A percentile compares a stretch with the other conserved stretches of the same genome.
These are phyloP conservation scores for Gobionotothen gibberifrons DNA, from an alignment of 2,797 vertebrate genomes.

Conservation along the genomic window DNA sequence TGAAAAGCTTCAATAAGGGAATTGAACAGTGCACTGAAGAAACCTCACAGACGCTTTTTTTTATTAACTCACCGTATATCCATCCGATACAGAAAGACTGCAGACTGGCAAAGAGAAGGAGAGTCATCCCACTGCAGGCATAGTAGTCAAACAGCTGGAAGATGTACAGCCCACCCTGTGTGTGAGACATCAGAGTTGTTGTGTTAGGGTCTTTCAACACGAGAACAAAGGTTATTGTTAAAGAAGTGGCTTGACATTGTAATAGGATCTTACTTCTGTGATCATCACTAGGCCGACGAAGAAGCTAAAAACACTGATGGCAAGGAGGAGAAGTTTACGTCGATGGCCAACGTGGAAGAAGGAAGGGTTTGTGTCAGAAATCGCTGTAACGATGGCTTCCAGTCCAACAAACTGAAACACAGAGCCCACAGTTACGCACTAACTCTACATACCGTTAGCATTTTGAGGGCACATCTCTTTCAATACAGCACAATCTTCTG, in stretches of 20 bases:
- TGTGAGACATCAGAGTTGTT: not conserved
- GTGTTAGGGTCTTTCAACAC: not conserved
- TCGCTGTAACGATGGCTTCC: constrained; percentile 80
- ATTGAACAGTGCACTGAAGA: not conserved
- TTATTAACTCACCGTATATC: constrained; percentile 82
- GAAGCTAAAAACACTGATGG: constrained; percentile 75
- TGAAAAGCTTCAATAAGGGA: constrained; percentile 10
- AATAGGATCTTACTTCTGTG: constrained; percentile 78
- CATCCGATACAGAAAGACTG: constrained; percentile 83
- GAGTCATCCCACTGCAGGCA: constrained; percentile 86
- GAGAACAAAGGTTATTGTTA: not conserved
- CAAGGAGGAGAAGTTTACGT: constrained; percentile 84
- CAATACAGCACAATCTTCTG: constrained; percentile 3
- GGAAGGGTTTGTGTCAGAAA: constrained; percentile 80
- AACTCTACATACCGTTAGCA: not conserved
- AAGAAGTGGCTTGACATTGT: not conserved
- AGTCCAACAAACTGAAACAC: constrained; percentile 85
- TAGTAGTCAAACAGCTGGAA: constrained; percentile 89
- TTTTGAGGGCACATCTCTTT: not conserved
- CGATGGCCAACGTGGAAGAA: constrained; percentile 83
- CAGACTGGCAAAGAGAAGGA: constrained; percentile 82
- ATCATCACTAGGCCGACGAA: constrained; percentile 84
- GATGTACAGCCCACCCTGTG: constrained; percentile 85
- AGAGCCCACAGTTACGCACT: constrained; percentile 23
- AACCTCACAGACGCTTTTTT: not conserved